Conservation (phyloP, 1,140 invertebrate genomes). For the Gryon sp. region DNA sequence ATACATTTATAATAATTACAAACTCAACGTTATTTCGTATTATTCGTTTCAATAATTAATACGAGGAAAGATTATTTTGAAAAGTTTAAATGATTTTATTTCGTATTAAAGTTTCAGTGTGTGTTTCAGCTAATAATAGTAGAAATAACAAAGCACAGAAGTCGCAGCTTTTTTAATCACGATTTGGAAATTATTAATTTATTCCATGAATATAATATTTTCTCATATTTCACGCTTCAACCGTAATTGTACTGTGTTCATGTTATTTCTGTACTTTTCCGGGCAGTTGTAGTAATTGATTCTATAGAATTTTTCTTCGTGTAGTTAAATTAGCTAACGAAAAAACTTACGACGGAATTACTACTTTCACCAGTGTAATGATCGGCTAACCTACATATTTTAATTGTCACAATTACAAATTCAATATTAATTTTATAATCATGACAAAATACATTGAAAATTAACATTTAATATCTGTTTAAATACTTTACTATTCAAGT, state of each 20-base stretch:
- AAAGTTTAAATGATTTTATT: too few species aligned
- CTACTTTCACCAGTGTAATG: slow-evolving; percentile 24
- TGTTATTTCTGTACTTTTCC: slow-evolving; percentile 9
- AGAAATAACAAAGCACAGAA: background rate
- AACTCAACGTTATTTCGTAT: too few species aligned
- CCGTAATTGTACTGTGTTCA: slow-evolving; percentile 15
- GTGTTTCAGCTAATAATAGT: too few species aligned
- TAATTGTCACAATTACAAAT: slow-evolving; percentile 5
- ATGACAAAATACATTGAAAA: background rate
- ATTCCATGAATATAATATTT: background rate
- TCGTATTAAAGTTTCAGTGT: too few species aligned
- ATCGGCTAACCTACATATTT: slow-evolving; percentile 12
- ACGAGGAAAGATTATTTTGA: too few species aligned
- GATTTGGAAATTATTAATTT: background rate
- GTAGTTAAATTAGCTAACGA: slow-evolving; percentile 26
- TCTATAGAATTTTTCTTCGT: slow-evolving; percentile 19
- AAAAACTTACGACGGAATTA: slow-evolving; percentile 12
- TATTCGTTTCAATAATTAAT: too few species aligned
- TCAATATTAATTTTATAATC: background rate
- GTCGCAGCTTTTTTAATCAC: too few species aligned
- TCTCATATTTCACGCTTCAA: background rate
- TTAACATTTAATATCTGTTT: too few species aligned
- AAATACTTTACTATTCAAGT: too few species aligned
- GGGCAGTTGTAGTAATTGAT: slow-evolving; percentile 21
- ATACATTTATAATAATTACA: too few species aligned